Percentiles rank a stretch among this genome's conserved stretches.
Evolutionary conservation across 2,888 invertebrate genomes (phyloP).

Genomic region (Caenorhabditis virilis): DNA sequence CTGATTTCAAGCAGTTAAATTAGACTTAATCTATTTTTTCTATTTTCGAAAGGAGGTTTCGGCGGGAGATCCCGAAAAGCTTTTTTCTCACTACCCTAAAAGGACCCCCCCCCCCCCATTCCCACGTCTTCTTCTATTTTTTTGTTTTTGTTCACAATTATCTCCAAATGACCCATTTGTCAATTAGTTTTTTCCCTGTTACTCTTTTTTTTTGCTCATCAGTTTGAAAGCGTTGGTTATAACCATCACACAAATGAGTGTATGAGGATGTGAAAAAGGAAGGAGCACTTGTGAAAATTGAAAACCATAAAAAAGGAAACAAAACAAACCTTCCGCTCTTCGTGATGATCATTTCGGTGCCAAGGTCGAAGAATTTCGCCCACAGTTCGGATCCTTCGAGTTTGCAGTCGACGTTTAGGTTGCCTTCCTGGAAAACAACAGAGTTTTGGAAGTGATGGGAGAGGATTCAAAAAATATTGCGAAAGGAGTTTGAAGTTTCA

Average conservation of each 20-base stretch:
- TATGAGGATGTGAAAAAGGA: constrained; percentile 1
- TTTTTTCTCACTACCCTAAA: too few relatives aligned
- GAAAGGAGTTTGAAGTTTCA: too few relatives aligned
- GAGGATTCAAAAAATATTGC: too few relatives aligned
- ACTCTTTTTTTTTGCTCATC: background rate
- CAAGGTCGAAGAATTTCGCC: constrained; percentile 86
- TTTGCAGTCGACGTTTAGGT: constrained; percentile 78
- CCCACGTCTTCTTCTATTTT: too few relatives aligned
- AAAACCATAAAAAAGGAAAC: background rate
- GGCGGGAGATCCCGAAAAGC: too few relatives aligned
- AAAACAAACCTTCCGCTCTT: constrained; percentile 86
- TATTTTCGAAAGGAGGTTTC: too few relatives aligned
- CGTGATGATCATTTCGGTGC: constrained; percentile 97
- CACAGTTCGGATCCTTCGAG: constrained; percentile 95
- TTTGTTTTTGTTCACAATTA: too few relatives aligned
- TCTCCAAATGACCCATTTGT: too few relatives aligned
- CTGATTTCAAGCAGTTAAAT: too few relatives aligned
- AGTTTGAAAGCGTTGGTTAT: background rate
- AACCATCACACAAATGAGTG: constrained; percentile 1
- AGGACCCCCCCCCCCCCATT: too few relatives aligned
- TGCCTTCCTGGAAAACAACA: constrained; percentile 36
- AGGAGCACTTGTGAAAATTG: constrained; percentile 6
- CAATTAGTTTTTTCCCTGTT: background rate
- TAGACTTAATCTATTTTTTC: too few relatives aligned
- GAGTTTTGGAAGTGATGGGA: too few relatives aligned